phyloP scores from a whole-genome alignment of 1,140 invertebrate genomes.

The Platyura marginata region DNA sequence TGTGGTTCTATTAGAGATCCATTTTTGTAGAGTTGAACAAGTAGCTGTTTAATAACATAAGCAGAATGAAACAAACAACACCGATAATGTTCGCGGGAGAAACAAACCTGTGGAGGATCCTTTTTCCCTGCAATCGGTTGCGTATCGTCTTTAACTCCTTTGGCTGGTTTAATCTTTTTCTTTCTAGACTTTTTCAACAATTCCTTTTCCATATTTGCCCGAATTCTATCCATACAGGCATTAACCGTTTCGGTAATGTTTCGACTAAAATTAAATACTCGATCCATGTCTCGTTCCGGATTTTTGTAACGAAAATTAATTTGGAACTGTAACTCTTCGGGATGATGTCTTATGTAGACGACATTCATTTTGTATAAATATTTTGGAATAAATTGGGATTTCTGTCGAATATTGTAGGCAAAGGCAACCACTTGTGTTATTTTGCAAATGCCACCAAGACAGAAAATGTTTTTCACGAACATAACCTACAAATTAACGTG shows the following conservation, averaged over 20 bases:
- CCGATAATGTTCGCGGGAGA: conserved; percentile 15
- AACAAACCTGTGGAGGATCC: too few relatives aligned
- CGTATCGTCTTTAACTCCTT: too few relatives aligned
- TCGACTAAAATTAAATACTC: conserved; percentile 48
- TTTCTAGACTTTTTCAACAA: conserved; percentile 26
- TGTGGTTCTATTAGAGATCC: too few relatives aligned
- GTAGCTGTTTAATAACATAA: conserved; percentile 29
- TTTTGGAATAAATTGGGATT: too few relatives aligned
- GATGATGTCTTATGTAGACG: conserved; percentile 28
- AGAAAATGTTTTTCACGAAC: too few relatives aligned
- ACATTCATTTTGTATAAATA: conserved; percentile 34
- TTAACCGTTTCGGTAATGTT: conserved; percentile 34
- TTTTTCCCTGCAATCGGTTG: too few relatives aligned
- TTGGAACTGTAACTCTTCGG: conserved; percentile 23
- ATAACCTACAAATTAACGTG: too few relatives aligned
- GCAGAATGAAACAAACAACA: conserved; percentile 27
- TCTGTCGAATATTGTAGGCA: too few relatives aligned
- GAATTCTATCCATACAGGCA: conserved; percentile 35
- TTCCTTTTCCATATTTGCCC: conserved; percentile 37
- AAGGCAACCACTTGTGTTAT: too few relatives aligned
- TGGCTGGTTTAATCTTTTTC: conserved; percentile 18
- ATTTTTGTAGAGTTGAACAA: too few relatives aligned
- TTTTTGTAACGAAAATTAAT: conserved; percentile 31
- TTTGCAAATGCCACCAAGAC: too few relatives aligned
- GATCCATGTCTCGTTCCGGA: conserved; percentile 24